Base-by-base conservation (phyloP, 2,113 vertebrate species). In the Tragelaphus imberbis region DNA sequence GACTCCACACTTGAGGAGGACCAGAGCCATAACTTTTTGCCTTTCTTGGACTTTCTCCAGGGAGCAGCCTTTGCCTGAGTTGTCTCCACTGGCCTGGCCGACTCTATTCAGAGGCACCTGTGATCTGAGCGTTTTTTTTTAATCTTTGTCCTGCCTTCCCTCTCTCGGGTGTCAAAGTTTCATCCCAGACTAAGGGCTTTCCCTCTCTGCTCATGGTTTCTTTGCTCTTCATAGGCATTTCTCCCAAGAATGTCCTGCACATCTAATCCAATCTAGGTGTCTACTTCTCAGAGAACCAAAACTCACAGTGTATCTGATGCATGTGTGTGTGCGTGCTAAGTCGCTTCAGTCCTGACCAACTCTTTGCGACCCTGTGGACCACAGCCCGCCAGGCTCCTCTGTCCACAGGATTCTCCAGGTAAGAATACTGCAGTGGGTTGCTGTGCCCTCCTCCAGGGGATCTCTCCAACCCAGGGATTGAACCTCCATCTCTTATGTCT, bases 211-310 rank as follows among this genome's bases (percentile, higher is more conserved):
- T 56, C 36, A 61, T 55, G 27, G 1, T 90, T 28, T 47, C 16
- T 92, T 81, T 89, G 5, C 49, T 47, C 59, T 47, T 36, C 33
- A 16, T n/a, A 82, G 33, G 47, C 28, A 55, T 77, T 88, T 77
- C 3, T 23, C n/a, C 25, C 25, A 47, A 21, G 36, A 11, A 23
- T 9, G 7, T 33, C 56, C 15, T 79, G 33, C 14, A 44, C 21
- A 16, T 40, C 36, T 11, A 21, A 91, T 79, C 30, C 23, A 21
- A 84, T 55, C 55, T 87, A 58, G 25, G 53, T 21, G 28, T 77
- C 75, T 75, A 17, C 56, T 92, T 93, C 53, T 95, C 59, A 82
- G 82, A 81, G 28, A 49, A 56, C 30, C 80, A 36, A 87, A n/a
- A 58, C 21, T 59, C 30, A n/a, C 56, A 49, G n/a, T 33, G 56